These are phyloP conservation scores for Parasteatoda tepidariorum DNA, from an alignment of 1,140 invertebrate genomes.

Conservation along the genomic window DNA sequence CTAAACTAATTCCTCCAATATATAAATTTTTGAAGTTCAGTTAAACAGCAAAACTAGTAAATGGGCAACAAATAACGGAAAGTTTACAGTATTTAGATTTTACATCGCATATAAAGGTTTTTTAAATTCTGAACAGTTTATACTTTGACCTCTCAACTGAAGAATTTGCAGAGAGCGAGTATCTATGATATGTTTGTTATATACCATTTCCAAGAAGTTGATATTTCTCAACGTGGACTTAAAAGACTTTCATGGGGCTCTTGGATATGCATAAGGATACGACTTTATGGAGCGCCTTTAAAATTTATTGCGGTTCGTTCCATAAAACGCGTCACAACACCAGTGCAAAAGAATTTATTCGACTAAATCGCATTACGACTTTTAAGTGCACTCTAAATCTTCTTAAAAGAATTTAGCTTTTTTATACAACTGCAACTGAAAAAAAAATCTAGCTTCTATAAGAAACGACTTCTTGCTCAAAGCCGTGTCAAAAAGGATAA, in stretches of 20 bases:
- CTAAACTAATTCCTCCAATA: no score
- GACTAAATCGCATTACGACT: slow-evolving; percentile 30
- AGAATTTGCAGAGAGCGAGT: no score
- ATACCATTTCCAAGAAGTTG: background rate
- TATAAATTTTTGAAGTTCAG: no score
- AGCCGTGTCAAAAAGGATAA: background rate
- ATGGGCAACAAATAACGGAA: no score
- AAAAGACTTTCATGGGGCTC: slow-evolving; percentile 3
- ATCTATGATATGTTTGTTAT: no score
- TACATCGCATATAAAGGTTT: no score
- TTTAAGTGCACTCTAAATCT: slow-evolving; percentile 30
- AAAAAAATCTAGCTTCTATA: background rate
- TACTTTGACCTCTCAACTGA: no score
- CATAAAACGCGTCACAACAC: slow-evolving; percentile 15
- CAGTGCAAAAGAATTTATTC: slow-evolving; percentile 17
- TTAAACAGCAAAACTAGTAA: no score
- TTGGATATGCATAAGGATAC: background rate
- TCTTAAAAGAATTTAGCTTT: slow-evolving; percentile 16
- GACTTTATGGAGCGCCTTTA: background rate
- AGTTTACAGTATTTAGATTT: no score
- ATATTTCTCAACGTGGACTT: background rate
- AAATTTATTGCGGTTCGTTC: slow-evolving; percentile 15
- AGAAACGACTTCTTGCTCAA: slow-evolving; percentile 10
- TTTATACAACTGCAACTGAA: background rate
- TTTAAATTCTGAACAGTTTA: no score